Percentiles rank a stretch among this genome's conserved stretches.
Conservation (phyloP, 2,113 vertebrate species). For the Pelodiscus sinensis region DNA sequence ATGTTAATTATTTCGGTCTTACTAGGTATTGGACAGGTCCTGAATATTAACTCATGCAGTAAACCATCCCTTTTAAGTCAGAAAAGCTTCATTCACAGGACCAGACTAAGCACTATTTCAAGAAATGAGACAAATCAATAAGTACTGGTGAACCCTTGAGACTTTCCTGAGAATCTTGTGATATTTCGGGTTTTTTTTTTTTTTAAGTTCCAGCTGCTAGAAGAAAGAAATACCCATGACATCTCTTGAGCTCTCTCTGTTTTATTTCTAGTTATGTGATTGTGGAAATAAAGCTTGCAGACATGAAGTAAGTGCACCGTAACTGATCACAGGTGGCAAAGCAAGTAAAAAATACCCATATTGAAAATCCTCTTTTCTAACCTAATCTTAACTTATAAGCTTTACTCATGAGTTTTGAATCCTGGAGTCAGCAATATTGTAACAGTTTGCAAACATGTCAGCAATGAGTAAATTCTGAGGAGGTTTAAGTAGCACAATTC, state of each 20-base stretch:
- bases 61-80: not conserved
- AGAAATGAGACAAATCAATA: not conserved
- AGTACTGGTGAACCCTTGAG: not conserved
- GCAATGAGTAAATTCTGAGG: too few species aligned
- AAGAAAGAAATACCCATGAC: not conserved
- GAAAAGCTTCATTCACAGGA: not conserved
- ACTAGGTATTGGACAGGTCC: not conserved
- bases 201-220: not conserved
- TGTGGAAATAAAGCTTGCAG: not conserved
- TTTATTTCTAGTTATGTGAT: not conserved
- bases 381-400: not conserved
- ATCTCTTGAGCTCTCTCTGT: not conserved
- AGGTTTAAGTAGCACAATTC: not conserved
- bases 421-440: not conserved
- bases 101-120: not conserved
- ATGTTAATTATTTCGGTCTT: not conserved
- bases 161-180: not conserved
- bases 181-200: not conserved
- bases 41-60: not conserved
- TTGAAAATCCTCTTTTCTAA: not conserved
- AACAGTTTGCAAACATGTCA: not conserved
- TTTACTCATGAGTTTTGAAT: not conserved
- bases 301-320: not conserved
- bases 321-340: not conserved
- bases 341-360: not conserved